Evolutionary conservation across 2,113 vertebrate species (phyloP).

Genomic region (Mionectes macconnelli): DNA sequence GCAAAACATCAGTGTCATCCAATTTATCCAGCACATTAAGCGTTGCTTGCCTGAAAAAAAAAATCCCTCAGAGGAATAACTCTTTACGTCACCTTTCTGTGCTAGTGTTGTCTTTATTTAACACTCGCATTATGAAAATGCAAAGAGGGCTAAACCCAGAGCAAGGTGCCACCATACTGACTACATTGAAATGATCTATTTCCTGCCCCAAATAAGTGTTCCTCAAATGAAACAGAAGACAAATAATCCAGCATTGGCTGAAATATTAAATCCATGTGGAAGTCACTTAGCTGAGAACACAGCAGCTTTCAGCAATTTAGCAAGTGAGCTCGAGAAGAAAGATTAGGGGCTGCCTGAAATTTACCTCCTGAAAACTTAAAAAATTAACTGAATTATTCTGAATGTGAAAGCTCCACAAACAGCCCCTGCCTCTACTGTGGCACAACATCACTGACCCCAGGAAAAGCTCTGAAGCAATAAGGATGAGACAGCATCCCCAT

Average conservation of each 20-base stretch:
- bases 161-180: neutral
- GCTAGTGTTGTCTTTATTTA: neutral
- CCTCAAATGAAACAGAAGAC: neutral
- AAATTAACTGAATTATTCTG: neutral
- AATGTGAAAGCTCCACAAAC: neutral
- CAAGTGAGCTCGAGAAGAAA: neutral
- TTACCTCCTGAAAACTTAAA: neutral
- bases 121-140: neutral
- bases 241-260: neutral
- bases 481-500: neutral
- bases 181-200: neutral
- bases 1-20: slow-evolving; percentile 40
- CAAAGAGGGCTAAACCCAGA: neutral
- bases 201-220: neutral
- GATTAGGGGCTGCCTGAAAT: neutral
- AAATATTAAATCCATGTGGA: neutral
- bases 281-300: neutral
- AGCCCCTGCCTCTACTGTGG: neutral
- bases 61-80: neutral
- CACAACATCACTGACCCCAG: neutral
- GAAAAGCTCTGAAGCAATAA: neutral
- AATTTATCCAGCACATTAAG: slow-evolving; percentile 37
- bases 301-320: slow-evolving; percentile 1
- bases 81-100: slow-evolving; percentile 5
- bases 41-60: neutral